Percentiles rank a stretch among this genome's conserved stretches.
These are phyloP conservation scores for Nesoenas mayeri DNA, from an alignment of 2,113 vertebrate genomes.

Conservation along the genomic window DNA sequence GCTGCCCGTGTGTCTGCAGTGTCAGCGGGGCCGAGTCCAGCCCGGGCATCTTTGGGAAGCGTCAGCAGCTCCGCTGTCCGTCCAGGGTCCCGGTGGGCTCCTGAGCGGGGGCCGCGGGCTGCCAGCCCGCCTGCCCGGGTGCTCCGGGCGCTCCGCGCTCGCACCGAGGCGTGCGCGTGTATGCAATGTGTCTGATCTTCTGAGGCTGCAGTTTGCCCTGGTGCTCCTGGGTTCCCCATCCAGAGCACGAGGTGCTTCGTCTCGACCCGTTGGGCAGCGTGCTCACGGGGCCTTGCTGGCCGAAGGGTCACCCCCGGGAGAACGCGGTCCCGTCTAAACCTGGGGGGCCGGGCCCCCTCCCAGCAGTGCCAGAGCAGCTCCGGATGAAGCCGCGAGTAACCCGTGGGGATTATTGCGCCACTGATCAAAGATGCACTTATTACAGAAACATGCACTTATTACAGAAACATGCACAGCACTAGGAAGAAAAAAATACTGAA, in stretches of 20 bases:
- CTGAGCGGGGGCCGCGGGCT: too few species aligned
- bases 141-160: not conserved
- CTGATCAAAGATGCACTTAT: not conserved
- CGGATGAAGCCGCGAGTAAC: not conserved
- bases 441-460: not conserved
- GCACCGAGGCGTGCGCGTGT: rapidly evolving
- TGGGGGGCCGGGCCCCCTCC: not conserved
- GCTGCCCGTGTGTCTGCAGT: not conserved
- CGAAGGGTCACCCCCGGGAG: not conserved
- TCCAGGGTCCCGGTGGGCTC: not conserved
- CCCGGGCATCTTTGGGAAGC: not conserved
- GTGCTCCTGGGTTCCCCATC: too few species aligned
- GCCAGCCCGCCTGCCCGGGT: too few species aligned
- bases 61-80: not conserved
- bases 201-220: too few species aligned
- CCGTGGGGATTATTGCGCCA: not conserved
- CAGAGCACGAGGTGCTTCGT: not conserved
- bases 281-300: not conserved
- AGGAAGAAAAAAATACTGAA: not conserved
- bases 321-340: rapidly evolving
- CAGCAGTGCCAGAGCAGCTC: not conserved
- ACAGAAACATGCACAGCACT: not conserved
- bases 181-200: not conserved
- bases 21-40: not conserved
- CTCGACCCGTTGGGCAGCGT: rapidly evolving